These are phyloP conservation scores for Neomonachus schauinslandi DNA, from an alignment of 2,113 vertebrate genomes.

Conservation along the genomic window DNA sequence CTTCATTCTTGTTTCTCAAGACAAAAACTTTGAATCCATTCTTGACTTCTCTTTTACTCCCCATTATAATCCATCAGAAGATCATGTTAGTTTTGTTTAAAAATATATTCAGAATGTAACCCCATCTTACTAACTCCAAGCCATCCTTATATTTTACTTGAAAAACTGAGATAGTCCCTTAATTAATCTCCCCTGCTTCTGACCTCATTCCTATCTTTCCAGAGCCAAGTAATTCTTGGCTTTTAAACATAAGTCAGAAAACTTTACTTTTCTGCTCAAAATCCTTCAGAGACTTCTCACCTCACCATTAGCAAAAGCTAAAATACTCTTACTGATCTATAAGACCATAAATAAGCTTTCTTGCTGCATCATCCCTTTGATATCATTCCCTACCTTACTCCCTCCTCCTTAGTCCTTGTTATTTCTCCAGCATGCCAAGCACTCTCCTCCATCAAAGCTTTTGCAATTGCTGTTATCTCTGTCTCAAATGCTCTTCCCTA, in stretches of 20 bases:
- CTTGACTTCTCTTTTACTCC: background rate
- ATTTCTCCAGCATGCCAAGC: background rate
- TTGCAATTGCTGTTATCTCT: background rate
- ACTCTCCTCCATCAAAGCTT: background rate
- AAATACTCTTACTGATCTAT: background rate
- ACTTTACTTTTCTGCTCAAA: background rate
- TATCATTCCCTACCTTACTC: background rate
- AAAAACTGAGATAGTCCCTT: background rate
- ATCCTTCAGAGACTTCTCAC: background rate
- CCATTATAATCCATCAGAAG: background rate
- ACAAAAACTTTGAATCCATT: background rate
- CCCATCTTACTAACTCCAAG: background rate
- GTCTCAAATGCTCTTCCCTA: background rate
- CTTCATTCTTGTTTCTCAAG: background rate
- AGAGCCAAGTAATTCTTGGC: background rate
- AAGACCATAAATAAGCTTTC: background rate
- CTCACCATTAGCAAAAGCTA: background rate
- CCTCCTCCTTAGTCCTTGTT: background rate
- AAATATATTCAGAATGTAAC: background rate
- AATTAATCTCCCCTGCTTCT: background rate
- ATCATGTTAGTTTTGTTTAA: background rate
- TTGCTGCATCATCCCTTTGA: background rate
- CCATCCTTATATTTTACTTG: background rate
- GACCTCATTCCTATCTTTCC: background rate
- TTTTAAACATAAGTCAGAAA: background rate